These are phyloP conservation scores for Panagrolaimus sp. DNA, from an alignment of 1,140 invertebrate genomes.

Conservation along the genomic window DNA sequence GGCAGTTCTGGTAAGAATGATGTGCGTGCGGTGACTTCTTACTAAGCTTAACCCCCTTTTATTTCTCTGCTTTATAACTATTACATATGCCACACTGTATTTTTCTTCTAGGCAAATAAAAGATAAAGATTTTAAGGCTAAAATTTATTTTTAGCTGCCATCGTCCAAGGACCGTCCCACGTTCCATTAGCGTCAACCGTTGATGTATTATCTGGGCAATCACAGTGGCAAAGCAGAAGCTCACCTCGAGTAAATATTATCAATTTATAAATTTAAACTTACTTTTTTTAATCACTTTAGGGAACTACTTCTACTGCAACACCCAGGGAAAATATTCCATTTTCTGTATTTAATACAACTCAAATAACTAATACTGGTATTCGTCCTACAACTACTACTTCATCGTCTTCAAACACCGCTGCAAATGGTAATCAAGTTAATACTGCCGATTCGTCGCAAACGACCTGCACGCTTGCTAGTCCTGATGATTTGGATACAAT, in stretches of 20 bases:
- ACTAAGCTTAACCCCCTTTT: background rate
- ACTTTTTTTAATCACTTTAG: background rate
- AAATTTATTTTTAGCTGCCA: background rate
- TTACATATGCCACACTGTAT: background rate
- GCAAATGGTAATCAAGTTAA: background rate
- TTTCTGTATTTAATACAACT: background rate
- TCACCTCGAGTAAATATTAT: background rate
- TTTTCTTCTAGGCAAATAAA: background rate
- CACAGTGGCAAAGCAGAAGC: background rate
- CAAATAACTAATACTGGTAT: background rate
- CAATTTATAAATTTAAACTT: background rate
- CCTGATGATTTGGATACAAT: slow-evolving; percentile 9
- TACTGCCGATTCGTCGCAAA: slow-evolving; percentile 5
- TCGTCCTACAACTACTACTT: background rate
- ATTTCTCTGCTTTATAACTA: background rate
- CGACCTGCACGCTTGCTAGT: slow-evolving; percentile 9
- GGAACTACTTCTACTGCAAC: background rate
- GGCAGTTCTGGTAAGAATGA: slow-evolving; percentile 9
- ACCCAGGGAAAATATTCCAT: background rate
- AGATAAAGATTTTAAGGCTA: background rate
- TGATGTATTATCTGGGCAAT: no score
- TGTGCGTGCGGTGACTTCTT: slow-evolving; percentile 11
- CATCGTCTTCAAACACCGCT: background rate
- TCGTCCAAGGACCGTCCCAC: slow-evolving; percentile 1
- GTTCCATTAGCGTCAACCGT: background rate